Evolutionary conservation across 2,888 invertebrate genomes (phyloP).

Genomic region (Drymonia ruficornis): DNA sequence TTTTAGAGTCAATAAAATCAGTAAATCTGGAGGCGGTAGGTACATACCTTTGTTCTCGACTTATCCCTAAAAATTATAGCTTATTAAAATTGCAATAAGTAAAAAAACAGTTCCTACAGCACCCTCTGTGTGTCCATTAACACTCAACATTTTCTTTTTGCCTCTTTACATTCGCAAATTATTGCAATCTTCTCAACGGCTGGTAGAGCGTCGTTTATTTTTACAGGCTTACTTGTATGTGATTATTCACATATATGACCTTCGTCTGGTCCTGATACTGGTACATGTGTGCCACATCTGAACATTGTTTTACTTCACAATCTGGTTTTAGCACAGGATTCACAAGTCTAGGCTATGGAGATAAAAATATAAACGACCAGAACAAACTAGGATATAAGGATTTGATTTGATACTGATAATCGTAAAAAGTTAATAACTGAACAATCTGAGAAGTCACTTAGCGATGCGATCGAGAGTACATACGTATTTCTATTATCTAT

Average conservation of each 20-base stretch:
- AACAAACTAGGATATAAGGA: neutral
- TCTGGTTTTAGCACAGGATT: slow-evolving; percentile 16
- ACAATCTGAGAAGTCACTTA: too few species aligned
- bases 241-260: slow-evolving; percentile 16
- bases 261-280: slow-evolving; percentile 14
- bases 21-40: too few species aligned
- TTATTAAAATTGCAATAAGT: too few species aligned
- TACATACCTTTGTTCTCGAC: too few species aligned
- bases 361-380: neutral
- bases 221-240: slow-evolving; percentile 5
- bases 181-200: slow-evolving; percentile 2
- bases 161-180: neutral
- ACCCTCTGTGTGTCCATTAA: neutral
- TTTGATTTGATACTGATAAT: too few species aligned
- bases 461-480: too few species aligned
- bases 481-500: too few species aligned
- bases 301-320: slow-evolving; percentile 27
- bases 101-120: too few species aligned
- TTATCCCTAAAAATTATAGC: too few species aligned
- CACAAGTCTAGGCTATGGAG: neutral
- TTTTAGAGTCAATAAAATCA: too few species aligned
- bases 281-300: slow-evolving; percentile 23
- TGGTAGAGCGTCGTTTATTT: slow-evolving; percentile 9
- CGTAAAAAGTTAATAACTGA: too few species aligned
- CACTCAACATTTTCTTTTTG: neutral